A percentile compares a stretch with the other conserved stretches of the same genome.
Evolutionary conservation across 2,888 invertebrate species (phyloP).

Genomic region (Dioctria linearis): DNA sequence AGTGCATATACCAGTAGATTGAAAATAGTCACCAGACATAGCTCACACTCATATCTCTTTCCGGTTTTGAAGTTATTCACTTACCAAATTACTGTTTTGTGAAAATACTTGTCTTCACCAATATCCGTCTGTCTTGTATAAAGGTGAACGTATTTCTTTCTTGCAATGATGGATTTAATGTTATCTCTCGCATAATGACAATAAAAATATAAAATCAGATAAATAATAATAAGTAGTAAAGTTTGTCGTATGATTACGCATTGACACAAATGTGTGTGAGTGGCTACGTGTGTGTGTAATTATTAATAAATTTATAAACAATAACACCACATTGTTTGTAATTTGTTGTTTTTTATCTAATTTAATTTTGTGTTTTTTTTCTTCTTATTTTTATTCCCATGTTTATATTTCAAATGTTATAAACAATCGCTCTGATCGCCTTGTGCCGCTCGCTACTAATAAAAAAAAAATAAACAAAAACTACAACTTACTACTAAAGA

Average conservation of each 20-base stretch:
- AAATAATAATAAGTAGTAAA: too few species aligned
- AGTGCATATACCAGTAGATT: too few species aligned
- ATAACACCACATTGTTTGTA: background rate
- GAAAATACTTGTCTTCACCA: too few species aligned
- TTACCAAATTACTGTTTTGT: too few species aligned
- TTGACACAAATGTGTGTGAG: background rate
- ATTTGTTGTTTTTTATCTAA: constrained; percentile 19
- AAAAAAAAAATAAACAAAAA: constrained; percentile 53
- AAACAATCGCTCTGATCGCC: constrained; percentile 24
- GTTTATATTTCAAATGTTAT: constrained; percentile 58
- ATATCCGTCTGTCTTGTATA: too few species aligned
- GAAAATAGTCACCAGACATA: too few species aligned
- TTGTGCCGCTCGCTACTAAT: constrained; percentile 45
- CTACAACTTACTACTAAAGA: constrained; percentile 78
- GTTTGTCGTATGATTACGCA: constrained; percentile 9
- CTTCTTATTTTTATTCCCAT: constrained; percentile 57
- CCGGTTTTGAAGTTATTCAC: too few species aligned
- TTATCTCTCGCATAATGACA: too few species aligned
- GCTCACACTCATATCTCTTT: too few species aligned
- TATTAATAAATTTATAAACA: background rate
- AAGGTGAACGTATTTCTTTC: too few species aligned
- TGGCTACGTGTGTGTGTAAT: background rate
- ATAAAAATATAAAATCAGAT: too few species aligned
- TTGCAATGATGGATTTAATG: too few species aligned
- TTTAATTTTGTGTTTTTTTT: constrained; percentile 39